Evolutionary conservation across 1,140 invertebrate species (phyloP).

Genomic region (Caerostris darwini): DNA sequence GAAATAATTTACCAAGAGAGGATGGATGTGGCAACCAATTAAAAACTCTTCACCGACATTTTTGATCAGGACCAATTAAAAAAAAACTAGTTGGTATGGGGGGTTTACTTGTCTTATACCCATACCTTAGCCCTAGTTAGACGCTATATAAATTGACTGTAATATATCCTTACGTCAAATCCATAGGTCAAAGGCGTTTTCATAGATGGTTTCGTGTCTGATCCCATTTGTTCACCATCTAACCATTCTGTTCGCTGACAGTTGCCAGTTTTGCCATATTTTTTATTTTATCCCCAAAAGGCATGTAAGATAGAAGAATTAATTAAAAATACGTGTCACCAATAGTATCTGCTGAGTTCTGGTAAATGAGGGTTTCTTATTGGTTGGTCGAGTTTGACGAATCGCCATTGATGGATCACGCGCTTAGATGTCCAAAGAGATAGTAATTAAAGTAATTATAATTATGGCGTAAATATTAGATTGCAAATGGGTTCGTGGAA

Average conservation of each 20-base stretch:
- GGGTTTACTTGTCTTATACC: background rate
- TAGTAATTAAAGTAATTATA: slow-evolving; percentile 30
- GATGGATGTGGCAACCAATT: background rate
- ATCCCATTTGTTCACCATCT: background rate
- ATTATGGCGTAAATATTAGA: background rate
- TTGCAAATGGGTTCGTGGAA: background rate
- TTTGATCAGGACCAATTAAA: background rate
- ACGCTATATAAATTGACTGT: background rate
- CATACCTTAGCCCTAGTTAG: background rate
- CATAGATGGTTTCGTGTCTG: background rate
- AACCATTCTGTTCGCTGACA: background rate
- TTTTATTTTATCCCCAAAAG: background rate
- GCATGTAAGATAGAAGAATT: background rate
- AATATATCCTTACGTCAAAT: slow-evolving; percentile 16
- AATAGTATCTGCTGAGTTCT: background rate
- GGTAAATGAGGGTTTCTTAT: background rate
- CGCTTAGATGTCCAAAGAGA: background rate
- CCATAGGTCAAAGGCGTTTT: slow-evolving; percentile 6
- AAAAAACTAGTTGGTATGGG: background rate
- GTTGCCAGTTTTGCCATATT: background rate
- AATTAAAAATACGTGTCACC: slow-evolving; percentile 33
- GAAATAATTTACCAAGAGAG: background rate
- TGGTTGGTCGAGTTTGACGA: background rate
- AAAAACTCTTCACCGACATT: background rate
- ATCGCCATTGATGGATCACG: background rate